Evolutionary conservation across 2,113 vertebrate species (phyloP).

Genomic region (Regulus satrapa): DNA sequence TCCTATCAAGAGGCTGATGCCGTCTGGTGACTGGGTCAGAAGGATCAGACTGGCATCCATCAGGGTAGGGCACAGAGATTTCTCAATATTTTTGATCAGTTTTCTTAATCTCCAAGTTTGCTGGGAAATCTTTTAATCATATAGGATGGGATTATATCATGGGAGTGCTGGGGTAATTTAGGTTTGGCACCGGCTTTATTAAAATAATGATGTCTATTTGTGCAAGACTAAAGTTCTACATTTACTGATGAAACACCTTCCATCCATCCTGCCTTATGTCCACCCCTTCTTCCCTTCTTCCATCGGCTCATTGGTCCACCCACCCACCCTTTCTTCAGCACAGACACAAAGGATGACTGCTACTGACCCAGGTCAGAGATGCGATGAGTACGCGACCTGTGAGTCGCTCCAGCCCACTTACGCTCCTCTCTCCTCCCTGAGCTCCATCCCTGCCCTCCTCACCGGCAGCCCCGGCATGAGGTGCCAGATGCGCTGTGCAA

Average conservation of each 20-base stretch:
- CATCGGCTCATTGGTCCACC: neutral
- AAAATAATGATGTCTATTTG: conserved; percentile 23
- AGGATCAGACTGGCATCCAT: neutral
- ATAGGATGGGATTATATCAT: conserved; percentile 5
- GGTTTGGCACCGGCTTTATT: neutral
- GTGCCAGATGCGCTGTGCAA: neutral
- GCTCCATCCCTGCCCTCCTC: neutral
- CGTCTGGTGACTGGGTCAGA: neutral
- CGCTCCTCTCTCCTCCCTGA: neutral
- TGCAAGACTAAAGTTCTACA: neutral
- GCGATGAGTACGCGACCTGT: neutral
- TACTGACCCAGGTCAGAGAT: neutral
- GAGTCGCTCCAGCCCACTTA: neutral
- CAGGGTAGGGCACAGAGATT: neutral
- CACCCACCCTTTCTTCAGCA: neutral
- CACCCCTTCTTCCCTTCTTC: neutral
- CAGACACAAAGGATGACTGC: neutral
- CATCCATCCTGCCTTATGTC: neutral
- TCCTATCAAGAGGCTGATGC: neutral
- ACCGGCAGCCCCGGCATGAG: neutral
- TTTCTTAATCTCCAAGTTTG: conserved; percentile 23
- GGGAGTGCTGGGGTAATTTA: neutral
- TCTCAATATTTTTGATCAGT: neutral
- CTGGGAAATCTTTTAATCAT: conserved; percentile 42
- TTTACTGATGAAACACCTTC: neutral